Evolutionary conservation across 2,888 invertebrate genomes (phyloP).

Genomic region (Drosophila testacea): DNA sequence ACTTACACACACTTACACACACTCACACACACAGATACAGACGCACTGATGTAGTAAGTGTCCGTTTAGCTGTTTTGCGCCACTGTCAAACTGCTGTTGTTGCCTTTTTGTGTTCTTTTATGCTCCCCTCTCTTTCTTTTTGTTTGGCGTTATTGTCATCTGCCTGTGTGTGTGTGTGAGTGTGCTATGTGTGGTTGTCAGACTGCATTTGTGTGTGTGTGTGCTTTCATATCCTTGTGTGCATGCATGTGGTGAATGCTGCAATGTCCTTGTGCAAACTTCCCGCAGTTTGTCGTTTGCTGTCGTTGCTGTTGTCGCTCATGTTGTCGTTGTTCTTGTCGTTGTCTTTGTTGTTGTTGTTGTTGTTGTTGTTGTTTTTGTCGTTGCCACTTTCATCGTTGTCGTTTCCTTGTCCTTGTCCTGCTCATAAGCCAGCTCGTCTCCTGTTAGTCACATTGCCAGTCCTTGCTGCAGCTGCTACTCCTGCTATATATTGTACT

Average conservation of each 20-base stretch:
- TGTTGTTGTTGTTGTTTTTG: constrained; percentile 35
- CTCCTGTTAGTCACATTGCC: constrained; percentile 53
- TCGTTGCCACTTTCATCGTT: constrained; percentile 33
- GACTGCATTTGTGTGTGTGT: constrained; percentile 37
- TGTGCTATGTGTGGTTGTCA: constrained; percentile 18
- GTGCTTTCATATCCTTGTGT: constrained; percentile 74
- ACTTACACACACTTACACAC: constrained; percentile 33
- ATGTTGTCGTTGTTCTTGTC: constrained; percentile 3
- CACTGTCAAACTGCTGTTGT: constrained; percentile 63
- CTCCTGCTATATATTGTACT: constrained; percentile 47
- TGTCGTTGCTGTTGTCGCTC: constrained; percentile 42
- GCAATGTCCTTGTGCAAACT: constrained; percentile 81
- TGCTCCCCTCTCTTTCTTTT: constrained; percentile 33
- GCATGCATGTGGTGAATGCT: constrained; percentile 78
- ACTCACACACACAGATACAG: constrained; percentile 11
- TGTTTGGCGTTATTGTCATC: constrained; percentile 33
- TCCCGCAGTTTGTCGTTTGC: constrained; percentile 74
- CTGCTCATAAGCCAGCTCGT: constrained; percentile 13
- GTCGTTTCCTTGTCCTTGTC: constrained; percentile 51
- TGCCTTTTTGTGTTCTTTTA: constrained; percentile 48
- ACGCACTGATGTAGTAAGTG: constrained; percentile 26
- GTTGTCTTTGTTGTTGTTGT: constrained; percentile 27
- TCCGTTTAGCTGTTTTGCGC: constrained; percentile 68
- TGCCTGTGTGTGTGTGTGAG: constrained; percentile 36
- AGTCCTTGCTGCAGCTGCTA: constrained; percentile 48